These are phyloP conservation scores for Drosophila flavopinicola DNA, from an alignment of 2,888 invertebrate species.

Conservation along the genomic window DNA sequence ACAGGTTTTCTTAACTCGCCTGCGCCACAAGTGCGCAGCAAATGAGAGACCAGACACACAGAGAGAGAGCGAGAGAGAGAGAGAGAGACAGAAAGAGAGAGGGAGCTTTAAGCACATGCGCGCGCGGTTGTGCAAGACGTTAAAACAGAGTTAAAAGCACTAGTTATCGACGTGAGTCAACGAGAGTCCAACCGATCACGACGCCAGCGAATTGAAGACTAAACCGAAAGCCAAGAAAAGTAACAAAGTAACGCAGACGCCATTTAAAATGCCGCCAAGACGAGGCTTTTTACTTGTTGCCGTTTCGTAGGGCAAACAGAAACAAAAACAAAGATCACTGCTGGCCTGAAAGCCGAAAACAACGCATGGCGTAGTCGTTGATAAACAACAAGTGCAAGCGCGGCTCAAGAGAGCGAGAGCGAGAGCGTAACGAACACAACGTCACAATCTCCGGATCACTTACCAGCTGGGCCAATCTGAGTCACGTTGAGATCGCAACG, in stretches of 20 bases:
- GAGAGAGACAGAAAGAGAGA: slow-evolving; percentile 23
- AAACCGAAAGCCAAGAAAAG: slow-evolving; percentile 31
- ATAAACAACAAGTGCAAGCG: slow-evolving; percentile 22
- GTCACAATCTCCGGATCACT: slow-evolving; percentile 33
- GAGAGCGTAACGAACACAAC: slow-evolving; percentile 20
- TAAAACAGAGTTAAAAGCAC: slow-evolving; percentile 26
- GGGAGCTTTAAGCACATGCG: slow-evolving; percentile 61
- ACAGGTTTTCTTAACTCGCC: slow-evolving; percentile 65
- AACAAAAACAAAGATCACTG: slow-evolving; percentile 52
- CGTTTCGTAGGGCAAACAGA: slow-evolving; percentile 5
- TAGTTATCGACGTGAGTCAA: slow-evolving; percentile 9
- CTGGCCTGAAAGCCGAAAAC: slow-evolving; percentile 28
- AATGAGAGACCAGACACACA: slow-evolving; percentile 8
- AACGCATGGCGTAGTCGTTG: slow-evolving; percentile 35
- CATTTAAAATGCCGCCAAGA: slow-evolving; percentile 47
- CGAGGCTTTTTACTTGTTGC: slow-evolving; percentile 46
- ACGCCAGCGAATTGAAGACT: slow-evolving; percentile 69
- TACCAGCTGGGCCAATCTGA: slow-evolving; percentile 38
- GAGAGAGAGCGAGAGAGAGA: slow-evolving; percentile 6
- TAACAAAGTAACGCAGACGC: slow-evolving; percentile 47
- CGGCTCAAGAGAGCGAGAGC: slow-evolving; percentile 14
- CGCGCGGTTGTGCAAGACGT: slow-evolving; percentile 43
- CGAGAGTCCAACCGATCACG: slow-evolving; percentile 63
- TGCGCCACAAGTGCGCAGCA: slow-evolving; percentile 55
- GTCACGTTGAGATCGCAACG: slow-evolving; percentile 43